Evolutionary conservation across 2,888 invertebrate species (phyloP).

Genomic region (Chloroclystis v-ata): DNA sequence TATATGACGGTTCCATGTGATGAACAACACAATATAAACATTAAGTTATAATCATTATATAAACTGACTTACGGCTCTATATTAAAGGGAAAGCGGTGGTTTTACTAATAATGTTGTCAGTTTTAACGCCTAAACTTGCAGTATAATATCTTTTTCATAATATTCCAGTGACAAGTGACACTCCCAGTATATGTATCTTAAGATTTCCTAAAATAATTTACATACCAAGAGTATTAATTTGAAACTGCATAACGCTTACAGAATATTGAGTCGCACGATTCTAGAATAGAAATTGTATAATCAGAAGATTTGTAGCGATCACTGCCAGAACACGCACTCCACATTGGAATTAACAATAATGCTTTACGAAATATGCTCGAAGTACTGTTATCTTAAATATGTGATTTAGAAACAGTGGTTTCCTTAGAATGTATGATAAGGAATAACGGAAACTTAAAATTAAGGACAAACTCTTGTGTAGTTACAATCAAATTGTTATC

Average conservation of each 20-base stretch:
- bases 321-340: constrained; percentile 12
- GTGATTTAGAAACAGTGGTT: background rate
- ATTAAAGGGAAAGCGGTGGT: too few relatives aligned
- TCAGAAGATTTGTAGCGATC: constrained; percentile 9
- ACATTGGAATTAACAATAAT: constrained; percentile 13
- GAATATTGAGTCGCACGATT: constrained; percentile 9
- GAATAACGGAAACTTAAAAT: background rate
- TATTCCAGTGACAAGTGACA: too few relatives aligned
- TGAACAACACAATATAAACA: too few relatives aligned
- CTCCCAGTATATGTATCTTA: too few relatives aligned
- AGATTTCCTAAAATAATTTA: background rate
- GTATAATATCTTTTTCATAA: too few relatives aligned
- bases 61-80: too few relatives aligned
- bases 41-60: too few relatives aligned
- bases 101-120: too few relatives aligned
- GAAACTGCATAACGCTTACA: background rate
- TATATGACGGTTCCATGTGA: too few relatives aligned
- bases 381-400: constrained; percentile 5
- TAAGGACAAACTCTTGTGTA: background rate
- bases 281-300: constrained; percentile 17
- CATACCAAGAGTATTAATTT: background rate
- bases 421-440: background rate
- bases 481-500: too few relatives aligned
- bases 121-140: too few relatives aligned
- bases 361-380: constrained; percentile 6